Evolutionary conservation across 53 echinoderm and acorn worm species (phyloP).

Genomic region (Arbacia lixula): DNA sequence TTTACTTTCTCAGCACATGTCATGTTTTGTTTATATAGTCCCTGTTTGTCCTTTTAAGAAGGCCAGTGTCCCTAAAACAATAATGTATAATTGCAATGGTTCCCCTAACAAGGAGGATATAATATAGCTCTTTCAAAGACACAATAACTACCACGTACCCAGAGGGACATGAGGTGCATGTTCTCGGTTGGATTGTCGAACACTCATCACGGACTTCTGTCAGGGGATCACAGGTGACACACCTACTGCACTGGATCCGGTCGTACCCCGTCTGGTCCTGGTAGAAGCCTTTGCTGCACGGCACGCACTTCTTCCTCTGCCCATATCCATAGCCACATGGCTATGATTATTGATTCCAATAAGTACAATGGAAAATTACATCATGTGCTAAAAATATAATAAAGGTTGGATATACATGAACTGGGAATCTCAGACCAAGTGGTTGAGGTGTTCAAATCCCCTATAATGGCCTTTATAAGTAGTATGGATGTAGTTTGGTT

Average conservation of each 20-base stretch:
- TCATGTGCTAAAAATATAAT: too few species aligned
- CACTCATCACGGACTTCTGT: background rate
- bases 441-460: too few species aligned
- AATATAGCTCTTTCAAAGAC: background rate
- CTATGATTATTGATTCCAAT: too few species aligned
- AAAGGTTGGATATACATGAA: too few species aligned
- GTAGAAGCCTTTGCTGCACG: background rate
- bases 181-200: background rate
- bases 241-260: background rate
- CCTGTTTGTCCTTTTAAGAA: too few species aligned
- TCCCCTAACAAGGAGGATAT: background rate
- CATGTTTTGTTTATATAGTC: too few species aligned
- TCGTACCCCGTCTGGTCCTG: background rate
- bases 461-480: too few species aligned
- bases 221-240: background rate
- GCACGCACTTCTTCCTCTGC: background rate
- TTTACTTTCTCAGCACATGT: too few species aligned
- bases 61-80: background rate
- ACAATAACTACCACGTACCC: background rate
- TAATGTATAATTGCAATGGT: background rate
- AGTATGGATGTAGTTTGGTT: too few species aligned
- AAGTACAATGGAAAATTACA: too few species aligned
- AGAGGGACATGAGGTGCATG: background rate
- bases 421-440: too few species aligned
- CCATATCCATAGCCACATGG: background rate